phyloP scores from a whole-genome alignment of 2,797 vertebrate genomes.

The Peromyscus melanophrys region DNA sequence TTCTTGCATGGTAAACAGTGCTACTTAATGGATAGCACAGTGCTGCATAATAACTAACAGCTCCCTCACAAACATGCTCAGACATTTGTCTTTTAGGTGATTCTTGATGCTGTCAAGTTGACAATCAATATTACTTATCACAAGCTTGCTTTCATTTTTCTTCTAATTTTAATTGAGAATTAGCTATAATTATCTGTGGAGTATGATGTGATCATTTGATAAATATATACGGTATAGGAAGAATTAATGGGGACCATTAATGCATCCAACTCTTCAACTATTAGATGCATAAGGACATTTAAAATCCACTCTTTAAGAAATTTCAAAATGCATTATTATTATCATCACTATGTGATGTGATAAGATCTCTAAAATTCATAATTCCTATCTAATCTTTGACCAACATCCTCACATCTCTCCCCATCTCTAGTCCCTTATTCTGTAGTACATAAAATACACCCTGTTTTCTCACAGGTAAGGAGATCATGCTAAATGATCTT shows the following conservation, averaged over 20 bases:
- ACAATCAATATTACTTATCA: neutral
- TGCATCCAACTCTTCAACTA: neutral
- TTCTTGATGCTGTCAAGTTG: neutral
- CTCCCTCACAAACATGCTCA: neutral
- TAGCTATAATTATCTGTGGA: neutral
- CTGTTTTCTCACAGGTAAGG: neutral
- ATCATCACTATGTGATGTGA: neutral
- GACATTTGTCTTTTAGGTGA: neutral
- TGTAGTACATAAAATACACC: neutral
- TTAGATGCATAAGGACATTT: neutral
- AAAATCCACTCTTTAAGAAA: neutral
- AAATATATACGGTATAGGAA: neutral
- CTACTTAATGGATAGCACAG: no score
- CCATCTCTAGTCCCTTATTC: neutral
- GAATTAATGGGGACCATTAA: neutral
- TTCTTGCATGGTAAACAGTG: no score
- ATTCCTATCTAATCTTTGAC: neutral
- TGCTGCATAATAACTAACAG: neutral
- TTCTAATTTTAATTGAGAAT: neutral
- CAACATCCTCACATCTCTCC: neutral
- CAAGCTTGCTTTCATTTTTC: neutral
- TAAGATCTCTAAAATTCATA: neutral
- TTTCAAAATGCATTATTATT: neutral
- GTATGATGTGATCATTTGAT: neutral
- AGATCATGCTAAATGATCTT: neutral